Conservation (phyloP, 2,113 vertebrate species). For the Morone chrysops region DNA sequence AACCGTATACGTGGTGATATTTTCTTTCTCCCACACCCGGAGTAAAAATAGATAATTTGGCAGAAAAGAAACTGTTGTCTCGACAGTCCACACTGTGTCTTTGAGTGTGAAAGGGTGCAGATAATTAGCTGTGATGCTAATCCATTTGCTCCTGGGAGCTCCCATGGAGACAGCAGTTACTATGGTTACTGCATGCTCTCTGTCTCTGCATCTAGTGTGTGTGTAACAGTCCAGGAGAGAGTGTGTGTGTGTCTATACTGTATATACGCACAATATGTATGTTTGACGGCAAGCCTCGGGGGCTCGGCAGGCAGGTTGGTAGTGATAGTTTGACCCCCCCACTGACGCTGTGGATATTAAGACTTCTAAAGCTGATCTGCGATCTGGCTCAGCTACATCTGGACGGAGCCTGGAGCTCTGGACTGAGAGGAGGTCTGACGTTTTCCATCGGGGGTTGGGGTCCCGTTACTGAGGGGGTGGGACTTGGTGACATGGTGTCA, state of each 20-base stretch:
- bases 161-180: slow-evolving; percentile 69
- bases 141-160: slow-evolving; percentile 59
- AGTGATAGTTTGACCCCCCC: slow-evolving; percentile 60
- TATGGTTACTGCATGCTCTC: slow-evolving; percentile 71
- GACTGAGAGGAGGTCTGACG: slow-evolving; percentile 60
- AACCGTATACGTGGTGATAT: slow-evolving; percentile 36
- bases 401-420: slow-evolving; percentile 35
- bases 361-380: slow-evolving; percentile 58
- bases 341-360: slow-evolving; percentile 48
- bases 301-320: slow-evolving; percentile 56
- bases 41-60: slow-evolving; percentile 79
- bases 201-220: slow-evolving; percentile 51
- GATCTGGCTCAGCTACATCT: slow-evolving; percentile 62
- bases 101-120: slow-evolving; percentile 53
- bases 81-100: slow-evolving; percentile 50
- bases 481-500: slow-evolving; percentile 49
- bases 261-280: slow-evolving; percentile 45
- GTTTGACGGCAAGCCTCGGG: slow-evolving; percentile 45
- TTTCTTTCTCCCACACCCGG: slow-evolving; percentile 42
- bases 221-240: slow-evolving; percentile 70
- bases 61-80: slow-evolving; percentile 60
- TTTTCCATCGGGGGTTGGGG: slow-evolving; percentile 26
- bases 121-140: slow-evolving; percentile 72
- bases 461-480: slow-evolving; percentile 32
- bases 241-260: slow-evolving; percentile 45